These are phyloP conservation scores for Temnothorax nylanderi DNA, from an alignment of 1,140 invertebrate genomes.

Conservation along the genomic window DNA sequence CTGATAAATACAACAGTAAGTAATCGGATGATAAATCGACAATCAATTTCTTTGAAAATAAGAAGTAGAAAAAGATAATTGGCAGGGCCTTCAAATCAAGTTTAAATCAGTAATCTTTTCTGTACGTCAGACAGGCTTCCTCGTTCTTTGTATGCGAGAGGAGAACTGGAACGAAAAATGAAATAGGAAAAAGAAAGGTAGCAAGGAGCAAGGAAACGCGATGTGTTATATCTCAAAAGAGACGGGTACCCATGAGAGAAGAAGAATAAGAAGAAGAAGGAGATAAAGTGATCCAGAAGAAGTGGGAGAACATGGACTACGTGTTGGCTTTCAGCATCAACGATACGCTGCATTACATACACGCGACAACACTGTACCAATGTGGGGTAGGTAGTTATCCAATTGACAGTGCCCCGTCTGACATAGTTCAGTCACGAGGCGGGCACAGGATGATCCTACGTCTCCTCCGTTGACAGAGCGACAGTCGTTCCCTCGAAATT, in stretches of 20 bases:
- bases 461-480: constrained; percentile 68
- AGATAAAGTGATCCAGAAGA: constrained; percentile 30
- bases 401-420: constrained; percentile 83
- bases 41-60: not conserved
- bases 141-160: not conserved
- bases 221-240: not conserved
- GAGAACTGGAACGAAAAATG: not conserved
- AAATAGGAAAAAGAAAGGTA: not conserved
- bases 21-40: constrained; percentile 11
- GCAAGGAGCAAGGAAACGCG: not conserved
- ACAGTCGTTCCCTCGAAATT: constrained; percentile 30
- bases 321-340: constrained; percentile 48
- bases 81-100: not conserved
- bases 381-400: constrained; percentile 83
- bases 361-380: constrained; percentile 46
- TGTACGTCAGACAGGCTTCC: not conserved
- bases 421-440: constrained; percentile 83
- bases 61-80: not conserved
- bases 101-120: not conserved
- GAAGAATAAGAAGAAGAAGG: not conserved
- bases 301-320: constrained; percentile 25
- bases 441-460: constrained; percentile 81
- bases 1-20: constrained; percentile 3
- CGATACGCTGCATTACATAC: constrained; percentile 40
- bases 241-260: not conserved